These are phyloP conservation scores for Trematomus loennbergii DNA, from an alignment of 2,113 vertebrate species.

Conservation along the genomic window DNA sequence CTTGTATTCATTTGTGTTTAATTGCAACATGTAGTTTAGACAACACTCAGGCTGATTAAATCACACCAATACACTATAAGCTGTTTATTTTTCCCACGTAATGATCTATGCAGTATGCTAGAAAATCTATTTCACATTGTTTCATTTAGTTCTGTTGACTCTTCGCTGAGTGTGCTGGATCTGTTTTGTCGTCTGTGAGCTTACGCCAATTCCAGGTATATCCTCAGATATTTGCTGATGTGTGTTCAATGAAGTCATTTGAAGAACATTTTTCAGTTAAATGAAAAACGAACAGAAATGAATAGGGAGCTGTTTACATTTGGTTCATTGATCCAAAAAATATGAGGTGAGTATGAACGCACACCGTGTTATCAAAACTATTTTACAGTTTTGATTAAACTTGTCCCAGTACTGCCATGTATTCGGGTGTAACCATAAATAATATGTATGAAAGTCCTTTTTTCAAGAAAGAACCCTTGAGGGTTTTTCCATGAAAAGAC, in stretches of 20 bases:
- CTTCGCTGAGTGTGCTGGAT: neutral
- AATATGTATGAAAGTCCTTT: constrained; percentile 1
- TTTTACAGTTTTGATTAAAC: constrained; percentile 15
- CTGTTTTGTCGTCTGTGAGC: neutral
- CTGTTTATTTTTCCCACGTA: constrained; percentile 4
- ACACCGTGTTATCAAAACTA: neutral
- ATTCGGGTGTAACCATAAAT: constrained; percentile 25
- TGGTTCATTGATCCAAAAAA: neutral
- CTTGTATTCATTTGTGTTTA: constrained; percentile 2
- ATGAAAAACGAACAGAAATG: no score
- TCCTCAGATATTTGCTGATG: no score
- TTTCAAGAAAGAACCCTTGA: constrained; percentile 13
- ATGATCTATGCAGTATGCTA: neutral
- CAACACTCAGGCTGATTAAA: neutral
- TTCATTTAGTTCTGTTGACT: neutral
- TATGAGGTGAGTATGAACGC: neutral
- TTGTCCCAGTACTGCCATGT: neutral
- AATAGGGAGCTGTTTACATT: neutral
- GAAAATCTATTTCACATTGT: neutral
- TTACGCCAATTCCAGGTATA: neutral
- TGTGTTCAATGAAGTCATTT: neutral
- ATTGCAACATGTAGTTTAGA: constrained; percentile 11
- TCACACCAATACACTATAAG: constrained; percentile 3
- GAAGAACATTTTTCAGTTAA: neutral
- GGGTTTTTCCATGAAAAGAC: constrained; percentile 11